Evolutionary conservation across 2,113 vertebrate species (phyloP).

Genomic region (Morphnarchus princeps): DNA sequence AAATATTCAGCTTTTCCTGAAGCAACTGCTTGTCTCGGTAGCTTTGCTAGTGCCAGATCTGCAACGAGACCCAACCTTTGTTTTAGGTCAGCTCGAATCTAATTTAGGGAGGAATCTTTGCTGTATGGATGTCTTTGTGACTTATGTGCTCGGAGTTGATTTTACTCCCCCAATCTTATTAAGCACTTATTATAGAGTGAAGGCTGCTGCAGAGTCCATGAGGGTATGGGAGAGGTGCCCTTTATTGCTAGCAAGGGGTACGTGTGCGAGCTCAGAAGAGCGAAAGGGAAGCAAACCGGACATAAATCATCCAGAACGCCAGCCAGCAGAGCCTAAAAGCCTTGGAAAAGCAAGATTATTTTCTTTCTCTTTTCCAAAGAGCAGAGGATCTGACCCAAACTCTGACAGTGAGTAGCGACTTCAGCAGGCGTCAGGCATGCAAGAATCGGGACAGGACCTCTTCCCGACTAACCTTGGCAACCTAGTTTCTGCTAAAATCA

Average conservation of each 20-base stretch:
- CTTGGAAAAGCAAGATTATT: neutral
- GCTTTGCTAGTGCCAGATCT: conserved; percentile 16
- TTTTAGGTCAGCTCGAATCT: conserved; percentile 60
- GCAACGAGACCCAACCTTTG: conserved; percentile 34
- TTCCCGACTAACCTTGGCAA: neutral
- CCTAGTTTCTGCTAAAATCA: neutral
- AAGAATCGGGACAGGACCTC: neutral
- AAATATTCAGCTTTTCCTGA: neutral
- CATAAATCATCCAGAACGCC: conserved; percentile 54
- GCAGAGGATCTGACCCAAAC: neutral
- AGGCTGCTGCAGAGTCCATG: conserved; percentile 18
- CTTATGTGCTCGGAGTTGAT: conserved; percentile 63
- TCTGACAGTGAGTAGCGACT: fast-evolving
- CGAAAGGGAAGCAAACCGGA: neutral
- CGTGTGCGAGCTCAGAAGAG: neutral
- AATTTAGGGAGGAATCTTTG: conserved; percentile 53
- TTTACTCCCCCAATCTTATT: conserved; percentile 67
- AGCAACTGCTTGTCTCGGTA: neutral
- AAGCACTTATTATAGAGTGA: conserved; percentile 64
- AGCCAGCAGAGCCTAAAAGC: neutral
- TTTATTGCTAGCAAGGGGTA: conserved; percentile 48
- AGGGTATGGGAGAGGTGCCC: conserved; percentile 29
- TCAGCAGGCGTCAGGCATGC: neutral
- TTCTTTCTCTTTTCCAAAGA: neutral
- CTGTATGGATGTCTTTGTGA: conserved; percentile 59